Base-by-base conservation (phyloP, 1,140 invertebrate species). In the Pseudomyrmex cubaensis region DNA sequence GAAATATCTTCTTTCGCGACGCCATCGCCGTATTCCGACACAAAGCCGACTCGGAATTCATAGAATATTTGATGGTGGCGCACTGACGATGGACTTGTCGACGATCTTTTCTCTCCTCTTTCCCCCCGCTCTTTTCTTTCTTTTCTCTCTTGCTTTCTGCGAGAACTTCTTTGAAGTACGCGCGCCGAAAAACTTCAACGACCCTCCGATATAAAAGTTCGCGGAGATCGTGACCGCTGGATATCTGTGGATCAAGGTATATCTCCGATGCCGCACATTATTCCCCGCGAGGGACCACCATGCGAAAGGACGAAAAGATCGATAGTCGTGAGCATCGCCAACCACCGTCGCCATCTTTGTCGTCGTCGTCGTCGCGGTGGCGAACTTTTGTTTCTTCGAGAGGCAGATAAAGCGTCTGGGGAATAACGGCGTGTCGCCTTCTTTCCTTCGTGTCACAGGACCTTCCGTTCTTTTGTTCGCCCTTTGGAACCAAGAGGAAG, bases 61-160 rank as follows among this genome's bases (percentile, higher is more conserved):
- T 92, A 90, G 92, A 93, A 92, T 92, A 92, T 92, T 93, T 92
- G 90, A 92, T 92, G 87, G 76, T 56, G 46, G 63, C 20, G 63
- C 82, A 52, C 69, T 61, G 77, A 70, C 83, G 87, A 88, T 85
- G 83, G 77, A 85, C 87, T 87, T 64, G 86, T 85, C 77, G 83
- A 54, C 83, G 73, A 70, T 73, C 46, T 57, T 35, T 50, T 80
- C 76, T 80, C 25, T 48, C 22, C 20, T 59, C n/a, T 25, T 15
- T 22, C 15, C 12, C 22, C 13, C 10, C 15, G 13, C 10, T n/a
- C n/a, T 22, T 15, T 56, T 4, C n/a, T 48, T n/a, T 22, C 15
- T 20, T 10, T 8, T 52, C 22, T 17, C 59, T 22, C 7, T 12
- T 8, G 8, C 61, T 12, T 69, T 78, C 54, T 9, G 35, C 59